Evolutionary conservation across 2,113 vertebrate species (phyloP).

Genomic region (Rhynchomys soricoides): DNA sequence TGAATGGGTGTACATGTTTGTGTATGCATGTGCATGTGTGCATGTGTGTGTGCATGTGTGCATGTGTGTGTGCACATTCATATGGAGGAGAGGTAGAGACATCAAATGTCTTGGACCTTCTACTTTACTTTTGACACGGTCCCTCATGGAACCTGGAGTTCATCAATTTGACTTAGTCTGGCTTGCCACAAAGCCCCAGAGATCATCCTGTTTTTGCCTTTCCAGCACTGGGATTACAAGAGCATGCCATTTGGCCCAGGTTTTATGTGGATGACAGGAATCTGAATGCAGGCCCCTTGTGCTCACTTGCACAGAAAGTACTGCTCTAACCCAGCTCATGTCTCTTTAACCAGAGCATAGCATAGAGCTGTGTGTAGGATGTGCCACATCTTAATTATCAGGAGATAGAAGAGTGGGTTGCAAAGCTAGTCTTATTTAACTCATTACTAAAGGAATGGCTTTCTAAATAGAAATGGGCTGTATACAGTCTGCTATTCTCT

Average conservation of each 20-base stretch:
- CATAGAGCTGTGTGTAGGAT: background rate
- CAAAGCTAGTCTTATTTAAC: background rate
- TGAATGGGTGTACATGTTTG: background rate
- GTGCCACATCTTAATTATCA: background rate
- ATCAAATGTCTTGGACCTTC: background rate
- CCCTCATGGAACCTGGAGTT: background rate
- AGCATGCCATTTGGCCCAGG: background rate
- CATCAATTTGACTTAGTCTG: no score
- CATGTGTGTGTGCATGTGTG: background rate
- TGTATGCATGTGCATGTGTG: background rate
- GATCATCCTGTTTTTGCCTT: background rate
- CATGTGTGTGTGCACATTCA: background rate
- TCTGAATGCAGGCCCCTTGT: no score
- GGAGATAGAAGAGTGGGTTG: background rate
- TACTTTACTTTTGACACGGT: background rate
- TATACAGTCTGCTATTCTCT: background rate
- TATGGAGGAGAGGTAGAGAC: background rate
- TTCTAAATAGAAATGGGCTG: background rate
- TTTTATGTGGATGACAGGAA: background rate
- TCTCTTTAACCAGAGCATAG: background rate
- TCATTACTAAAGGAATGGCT: background rate
- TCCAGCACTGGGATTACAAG: background rate
- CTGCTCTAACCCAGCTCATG: no score
- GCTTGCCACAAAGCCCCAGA: background rate
- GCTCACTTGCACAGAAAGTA: background rate